Evolutionary conservation across 1,140 invertebrate species (phyloP), one percentile per base, ranked within the genome.

Genomic region (Berghia stephanieae): DNA sequence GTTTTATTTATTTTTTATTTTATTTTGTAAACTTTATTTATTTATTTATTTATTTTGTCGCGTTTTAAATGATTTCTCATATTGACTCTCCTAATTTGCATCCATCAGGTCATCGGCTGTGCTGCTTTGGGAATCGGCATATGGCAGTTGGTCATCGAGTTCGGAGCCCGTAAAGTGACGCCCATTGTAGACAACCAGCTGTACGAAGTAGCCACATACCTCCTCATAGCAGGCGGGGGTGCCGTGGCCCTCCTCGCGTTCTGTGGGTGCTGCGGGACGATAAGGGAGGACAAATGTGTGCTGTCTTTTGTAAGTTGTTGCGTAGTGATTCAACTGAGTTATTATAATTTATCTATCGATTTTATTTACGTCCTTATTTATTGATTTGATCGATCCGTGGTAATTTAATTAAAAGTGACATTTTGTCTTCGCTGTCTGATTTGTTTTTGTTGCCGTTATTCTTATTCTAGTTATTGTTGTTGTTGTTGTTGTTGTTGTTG

Each of bases 261-360:
- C 78, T 87, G 86, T 81, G 86, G 86, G 5, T 87, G 86, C 78
- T 87, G 86, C 73, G 86, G 86, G 4, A 87, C 86, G 16, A 87
- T 87, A 82, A 80, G 84, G 31, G 86, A 87, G 77, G 86, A 87
- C 74, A 86, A 78, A 82, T 87, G 85, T 81, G 85, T 87, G 24
- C 79, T 87, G 34, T 86, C 84, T 67, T 87, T 87, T 86, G 86
- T 87, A 83, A 86, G 86, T 86, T 49, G 49, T 34, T 55, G 1
- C 6, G 3, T 2, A 1, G 31, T 52, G 52, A 27, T 73, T 31
- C 27, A 16, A 69, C 36, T 69, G 13, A 27, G 6, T 8, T 42
- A 38, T 42, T 69, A 16, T 69, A 34, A 38, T 27, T 27, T 42
- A 16, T 34, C 38, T 16, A 8, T 40, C 16, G 27, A 16, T 5